These are phyloP conservation scores for Coenonympha glycerion DNA, from an alignment of 2,888 invertebrate species.

Conservation along the genomic window DNA sequence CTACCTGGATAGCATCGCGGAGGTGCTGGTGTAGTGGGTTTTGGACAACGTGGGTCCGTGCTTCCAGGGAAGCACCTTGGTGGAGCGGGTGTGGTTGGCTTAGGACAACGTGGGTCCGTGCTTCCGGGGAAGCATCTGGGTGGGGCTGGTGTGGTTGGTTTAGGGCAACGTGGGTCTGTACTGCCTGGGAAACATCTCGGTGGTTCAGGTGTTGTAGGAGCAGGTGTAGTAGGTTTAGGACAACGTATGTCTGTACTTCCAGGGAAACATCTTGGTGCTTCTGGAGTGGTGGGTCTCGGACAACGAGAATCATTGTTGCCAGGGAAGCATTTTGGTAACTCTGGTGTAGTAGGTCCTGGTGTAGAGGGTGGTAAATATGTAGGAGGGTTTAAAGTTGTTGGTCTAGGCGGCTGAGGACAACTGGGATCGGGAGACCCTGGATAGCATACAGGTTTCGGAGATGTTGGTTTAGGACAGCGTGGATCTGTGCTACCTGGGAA, in stretches of 20 bases:
- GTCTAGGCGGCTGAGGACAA: conserved; percentile 38
- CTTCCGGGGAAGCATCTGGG: conserved; percentile 34
- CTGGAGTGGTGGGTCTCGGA: conserved; percentile 37
- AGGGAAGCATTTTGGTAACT: conserved; percentile 38
- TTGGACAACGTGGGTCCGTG: conserved; percentile 30
- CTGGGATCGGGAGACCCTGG: conserved; percentile 31
- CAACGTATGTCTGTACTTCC: conserved; percentile 54
- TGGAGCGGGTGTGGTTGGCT: conserved; percentile 19
- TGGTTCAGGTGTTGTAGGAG: conserved; percentile 29
- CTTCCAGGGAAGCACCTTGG: conserved; percentile 16
- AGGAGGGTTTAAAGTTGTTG: conserved; percentile 30
- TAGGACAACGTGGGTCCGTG: conserved; percentile 33
- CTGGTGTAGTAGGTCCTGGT: conserved; percentile 32
- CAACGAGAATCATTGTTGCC: conserved; percentile 41
- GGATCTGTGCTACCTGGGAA: conserved; percentile 36
- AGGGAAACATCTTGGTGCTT: conserved; percentile 44
- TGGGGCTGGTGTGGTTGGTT: conserved; percentile 31
- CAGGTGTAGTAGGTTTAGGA: conserved; percentile 36
- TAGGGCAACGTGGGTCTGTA: conserved; percentile 35
- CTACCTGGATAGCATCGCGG: conserved; percentile 16
- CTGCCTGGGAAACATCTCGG: conserved; percentile 24
- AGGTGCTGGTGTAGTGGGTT: conserved; percentile 6
- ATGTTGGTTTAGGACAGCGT: conserved; percentile 40
- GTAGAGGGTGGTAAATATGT: conserved; percentile 32
- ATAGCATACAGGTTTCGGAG: conserved; percentile 33